Evolutionary conservation across 2,797 vertebrate genomes (phyloP), one percentile per base, ranked within the genome.

Genomic region (Aulostomus chinensis): DNA sequence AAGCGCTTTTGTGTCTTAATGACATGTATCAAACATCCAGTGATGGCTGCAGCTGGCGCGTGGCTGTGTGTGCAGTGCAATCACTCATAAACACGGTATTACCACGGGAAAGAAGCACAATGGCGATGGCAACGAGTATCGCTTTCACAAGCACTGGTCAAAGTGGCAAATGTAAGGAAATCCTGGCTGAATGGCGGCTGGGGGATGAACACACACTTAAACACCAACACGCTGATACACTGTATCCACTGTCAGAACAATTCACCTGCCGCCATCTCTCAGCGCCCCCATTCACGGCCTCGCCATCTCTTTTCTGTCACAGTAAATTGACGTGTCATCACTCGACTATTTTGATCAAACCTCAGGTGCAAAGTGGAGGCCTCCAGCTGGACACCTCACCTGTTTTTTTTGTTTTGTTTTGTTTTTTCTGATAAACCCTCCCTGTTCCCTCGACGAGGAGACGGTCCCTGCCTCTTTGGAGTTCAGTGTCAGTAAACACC

Each of bases 241-340:
- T 89, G 88, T 90, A 88, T 89, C 88, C 85, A 69, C 83, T 49
- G 45, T 56, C 26, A 3, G 74, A 80, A 87, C 86, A 86, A 88
- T 89, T 93, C 94, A 96, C 95, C 95, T 95, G 95, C 93, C 77
- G 85, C 84, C 86, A 55, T 91, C 93, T 93, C 90, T 95, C 94
- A 95, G 68, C 86, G 50, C 68, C n/a, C 12, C 81, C 89, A 92
- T 93, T 93, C 86, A 84, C 2, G 1, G 29, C 40, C 49, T 39
- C 55, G 26, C 73, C 80, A 37, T 80, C 65, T 75, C 86, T 85
- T 63, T 87, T 17, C 65, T 83, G 61, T 59, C 46, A 2, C 36
- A 60, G 80, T 80, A 46, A 88, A 85, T 88, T 69, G 72, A 81
- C 77, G 56, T 93, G 92, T 94, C 93, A 91, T 90, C 92, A 56